A percentile compares a stretch with the other conserved stretches of the same genome.
Evolutionary conservation across 1,140 invertebrate genomes (phyloP).

Genomic region (honey bee (Apis mellifera)): Amel_HAv3.1 CM009940.2:9863001-9863500

Average conservation of each 20-base stretch:
- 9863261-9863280: slow-evolving; percentile 69
- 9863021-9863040: background rate
- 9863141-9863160: background rate
- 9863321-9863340: slow-evolving; percentile 11
- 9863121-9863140: background rate
- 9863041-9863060: background rate
- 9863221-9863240: slow-evolving; percentile 64
- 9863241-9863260: slow-evolving; percentile 47
- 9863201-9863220: background rate
- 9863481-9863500: too few species aligned
- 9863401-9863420: background rate
- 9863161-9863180: background rate
- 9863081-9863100: background rate
- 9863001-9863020: background rate
- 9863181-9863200: background rate
- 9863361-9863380: background rate
- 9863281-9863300: slow-evolving; percentile 25
- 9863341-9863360: background rate
- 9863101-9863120: background rate
- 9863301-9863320: background rate
- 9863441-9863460: background rate
- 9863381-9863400: slow-evolving; percentile 31
- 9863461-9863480: too few species aligned
- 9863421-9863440: background rate
- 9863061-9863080: background rate